Base-by-base conservation (phyloP, 2,113 vertebrate species). In the Helogale parvula region DNA sequence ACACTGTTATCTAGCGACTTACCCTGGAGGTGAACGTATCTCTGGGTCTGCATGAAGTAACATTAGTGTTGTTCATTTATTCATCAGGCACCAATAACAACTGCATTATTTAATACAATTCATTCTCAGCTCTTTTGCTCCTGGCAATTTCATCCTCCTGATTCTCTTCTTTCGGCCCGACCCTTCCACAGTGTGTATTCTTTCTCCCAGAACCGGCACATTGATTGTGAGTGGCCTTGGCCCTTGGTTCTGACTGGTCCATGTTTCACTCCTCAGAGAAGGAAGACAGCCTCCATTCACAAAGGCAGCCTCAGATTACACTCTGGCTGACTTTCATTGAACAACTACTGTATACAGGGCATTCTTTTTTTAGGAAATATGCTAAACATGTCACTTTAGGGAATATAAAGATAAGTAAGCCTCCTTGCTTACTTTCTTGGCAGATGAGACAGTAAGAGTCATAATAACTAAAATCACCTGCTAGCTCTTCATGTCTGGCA, bases 1-100 rank as follows among this genome's bases (percentile, higher is more conserved):
- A 9, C 14, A 6, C 21, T 21, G 0, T 71, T 71, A 33, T 79
- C 60, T 54, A 83, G n/a, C 21, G 41, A n/a, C 25, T 60, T 33
- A 7, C 65, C 33, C 65, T 68, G 29, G 41, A 57, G 60, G 41
- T 83, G 79, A 57, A 29, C 15, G 0, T 57, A 5, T 68, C 63
- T 92, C 60, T 83, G 69, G 9, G 14, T 74, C 15, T 21, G 3
- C 3, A 47, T 33, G 16, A 79, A 72, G 14, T 65, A 66, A 45
- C 50, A 63, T 88, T n/a, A 81, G 60, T 16, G 4, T 52, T 90
- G n/a, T 81, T 94, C 76, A 88, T 77, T 80, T 97, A 94, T 93
- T 96, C 87, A 94, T 90, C 88, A 88, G 90, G 15, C 71, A 79
- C 41, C 27, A 82, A 21, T n/a, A 66, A 90, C 12, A 5, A 63